Evolutionary conservation across 2,888 invertebrate genomes (phyloP).

Genomic region (Drosophila paucipuncta): DNA sequence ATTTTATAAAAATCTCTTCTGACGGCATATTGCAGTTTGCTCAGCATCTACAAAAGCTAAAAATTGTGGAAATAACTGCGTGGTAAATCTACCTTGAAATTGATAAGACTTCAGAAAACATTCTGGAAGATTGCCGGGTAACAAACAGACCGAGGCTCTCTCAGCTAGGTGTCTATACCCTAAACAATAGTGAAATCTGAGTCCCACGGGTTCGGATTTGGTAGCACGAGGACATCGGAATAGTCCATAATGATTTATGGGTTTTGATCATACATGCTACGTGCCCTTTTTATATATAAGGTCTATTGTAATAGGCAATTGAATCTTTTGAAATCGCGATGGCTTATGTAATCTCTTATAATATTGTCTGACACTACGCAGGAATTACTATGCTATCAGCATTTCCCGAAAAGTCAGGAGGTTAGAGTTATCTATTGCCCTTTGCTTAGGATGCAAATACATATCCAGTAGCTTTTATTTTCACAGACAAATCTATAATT

Average conservation of each 20-base stretch:
- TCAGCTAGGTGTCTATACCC: neutral
- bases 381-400: neutral
- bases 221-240: neutral
- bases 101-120: no score
- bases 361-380: neutral
- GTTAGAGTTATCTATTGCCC: no score
- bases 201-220: no score
- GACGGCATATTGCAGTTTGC: neutral
- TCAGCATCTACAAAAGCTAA: neutral
- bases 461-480: no score
- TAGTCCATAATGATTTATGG: neutral
- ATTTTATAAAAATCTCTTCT: neutral
- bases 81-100: neutral
- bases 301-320: neutral
- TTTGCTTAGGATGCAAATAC: no score
- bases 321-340: neutral
- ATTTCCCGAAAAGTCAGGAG: neutral
- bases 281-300: neutral
- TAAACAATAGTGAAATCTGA: neutral
- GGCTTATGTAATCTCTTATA: neutral
- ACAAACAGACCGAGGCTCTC: neutral
- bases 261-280: neutral
- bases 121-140: neutral
- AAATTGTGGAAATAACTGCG: no score
- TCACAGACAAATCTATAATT: neutral